phyloP scores from a whole-genome alignment of 1,140 invertebrate genomes.

The Drosophila sucinea region DNA sequence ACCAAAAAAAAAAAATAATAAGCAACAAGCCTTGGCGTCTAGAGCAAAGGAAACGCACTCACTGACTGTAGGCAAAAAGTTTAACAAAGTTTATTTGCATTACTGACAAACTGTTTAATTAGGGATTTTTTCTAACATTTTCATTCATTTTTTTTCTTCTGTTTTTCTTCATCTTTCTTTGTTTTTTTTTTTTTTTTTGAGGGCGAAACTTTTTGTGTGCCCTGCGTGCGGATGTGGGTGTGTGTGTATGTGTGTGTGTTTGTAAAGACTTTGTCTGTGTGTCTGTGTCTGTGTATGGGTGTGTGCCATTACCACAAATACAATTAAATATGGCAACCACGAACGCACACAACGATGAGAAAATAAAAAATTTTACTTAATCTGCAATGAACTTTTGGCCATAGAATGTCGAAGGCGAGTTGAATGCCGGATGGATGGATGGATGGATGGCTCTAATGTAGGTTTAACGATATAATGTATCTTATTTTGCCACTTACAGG shows the following conservation, averaged over 20 bases:
- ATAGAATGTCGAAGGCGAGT: conserved; percentile 1
- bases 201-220: conserved; percentile 60
- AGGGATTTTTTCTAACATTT: conserved; percentile 76
- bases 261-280: conserved; percentile 13
- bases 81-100: conserved; percentile 79
- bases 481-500: neutral
- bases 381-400: conserved; percentile 31
- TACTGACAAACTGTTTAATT: conserved; percentile 82
- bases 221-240: conserved; percentile 28
- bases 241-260: conserved; percentile 18
- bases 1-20: conserved; percentile 50
- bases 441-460: conserved; percentile 1
- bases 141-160: conserved; percentile 4
- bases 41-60: conserved; percentile 23
- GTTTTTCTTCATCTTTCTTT: neutral
- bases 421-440: neutral
- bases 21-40: conserved; percentile 47
- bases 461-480: conserved; percentile 11
- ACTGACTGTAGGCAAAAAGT: conserved; percentile 69
- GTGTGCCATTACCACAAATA: conserved; percentile 52
- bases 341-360: conserved; percentile 37
- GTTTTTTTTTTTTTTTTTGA: conserved; percentile 30
- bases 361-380: conserved; percentile 58
- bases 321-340: conserved; percentile 61
- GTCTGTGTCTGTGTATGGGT: conserved; percentile 9